Evolutionary conservation across 2,797 vertebrate species (phyloP).

Genomic region (Benthosema pterotum): DNA sequence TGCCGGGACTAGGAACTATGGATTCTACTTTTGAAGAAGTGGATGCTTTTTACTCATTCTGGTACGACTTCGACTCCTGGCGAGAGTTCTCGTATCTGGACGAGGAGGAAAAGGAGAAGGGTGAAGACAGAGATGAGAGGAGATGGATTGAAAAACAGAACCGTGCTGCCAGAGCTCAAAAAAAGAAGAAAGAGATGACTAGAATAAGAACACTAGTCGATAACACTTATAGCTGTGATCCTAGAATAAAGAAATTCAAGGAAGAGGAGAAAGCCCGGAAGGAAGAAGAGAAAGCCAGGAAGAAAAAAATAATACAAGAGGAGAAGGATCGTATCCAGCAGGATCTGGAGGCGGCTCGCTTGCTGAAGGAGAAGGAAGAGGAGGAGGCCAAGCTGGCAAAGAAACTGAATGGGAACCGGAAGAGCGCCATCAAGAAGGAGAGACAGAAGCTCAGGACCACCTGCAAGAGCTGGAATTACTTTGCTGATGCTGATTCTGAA

Average conservation of each 20-base stretch:
- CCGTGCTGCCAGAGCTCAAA: conserved; percentile 90
- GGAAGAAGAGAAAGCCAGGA: conserved; percentile 97
- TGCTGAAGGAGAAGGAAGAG: conserved; percentile 94
- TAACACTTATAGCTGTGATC: conserved; percentile 93
- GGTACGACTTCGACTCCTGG: conserved; percentile 99
- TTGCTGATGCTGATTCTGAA: conserved; percentile 90
- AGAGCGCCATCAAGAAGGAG: conserved; percentile 98
- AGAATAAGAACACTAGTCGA: conserved; percentile 96
- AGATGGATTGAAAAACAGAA: conserved; percentile 99
- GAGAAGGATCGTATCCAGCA: conserved; percentile 91
- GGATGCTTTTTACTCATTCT: conserved; percentile 97
- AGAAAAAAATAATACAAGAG: conserved; percentile 94
- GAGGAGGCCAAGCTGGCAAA: conserved; percentile 93
- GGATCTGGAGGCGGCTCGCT: conserved; percentile 89
- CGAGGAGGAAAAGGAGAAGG: conserved; percentile 99
- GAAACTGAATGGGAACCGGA: conserved; percentile 98
- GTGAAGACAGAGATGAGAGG: conserved; percentile 97
- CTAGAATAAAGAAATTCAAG: conserved; percentile 98
- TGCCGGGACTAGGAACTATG: conserved; percentile 86
- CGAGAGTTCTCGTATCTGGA: conserved; percentile 99
- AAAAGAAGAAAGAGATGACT: conserved; percentile 99
- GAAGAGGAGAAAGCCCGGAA: conserved; percentile 97
- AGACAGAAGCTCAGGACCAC: conserved; percentile 94
- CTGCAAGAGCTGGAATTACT: conserved; percentile 99
- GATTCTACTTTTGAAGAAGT: conserved; percentile 95